Evolutionary conservation across 2,797 vertebrate species (phyloP), one percentile per base, ranked within the genome.

Genomic region (Rhyacichthys aspro): DNA sequence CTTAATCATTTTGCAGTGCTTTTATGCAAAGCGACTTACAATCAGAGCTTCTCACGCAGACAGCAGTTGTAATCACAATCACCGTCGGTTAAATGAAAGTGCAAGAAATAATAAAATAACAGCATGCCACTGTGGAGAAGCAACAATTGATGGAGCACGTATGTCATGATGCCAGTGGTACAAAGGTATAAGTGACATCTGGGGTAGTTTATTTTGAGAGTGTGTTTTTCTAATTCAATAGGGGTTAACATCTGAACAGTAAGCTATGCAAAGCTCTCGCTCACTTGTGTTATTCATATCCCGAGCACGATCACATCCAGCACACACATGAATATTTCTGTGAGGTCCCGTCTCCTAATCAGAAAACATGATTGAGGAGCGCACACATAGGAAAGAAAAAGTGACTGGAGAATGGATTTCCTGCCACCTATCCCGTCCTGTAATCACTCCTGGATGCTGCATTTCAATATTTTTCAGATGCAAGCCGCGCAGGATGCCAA

Each of bases 301-400:
- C 66, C 62, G 37, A 50, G 43, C 55, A 65, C 11, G 42, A 52
- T 69, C 68, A 57, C 62, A 44, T 70, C 67, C 37, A 61, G 56
- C 28, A 53, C 62, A 47, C 38, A 61, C 63, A 68, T 77, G 65
- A 70, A 67, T 79, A 67, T 82, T 67, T 66, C 0, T 1, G 44
- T 43, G 11, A 59, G 49, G 64, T 63, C 34, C 39, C 9, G 0
- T 59, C 62, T 46, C 16, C 50, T 75, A 63, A 74, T 64, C 57
- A 45, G 43, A 75, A 74, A 79, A 77, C 62, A 73, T 65, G 72
- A 81, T 77, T 84, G 67, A 74, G 72, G 72, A 75, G 60, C 66
- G n/a, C 47, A 12, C 59, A 14, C 53, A 32, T 32, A 37, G 71
- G 61, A 43, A 61, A 43, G 43, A 37, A 34, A 14, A 43, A 72